Conservation (phyloP, 2,113 vertebrate genomes). For the Alouatta palliata region DNA sequence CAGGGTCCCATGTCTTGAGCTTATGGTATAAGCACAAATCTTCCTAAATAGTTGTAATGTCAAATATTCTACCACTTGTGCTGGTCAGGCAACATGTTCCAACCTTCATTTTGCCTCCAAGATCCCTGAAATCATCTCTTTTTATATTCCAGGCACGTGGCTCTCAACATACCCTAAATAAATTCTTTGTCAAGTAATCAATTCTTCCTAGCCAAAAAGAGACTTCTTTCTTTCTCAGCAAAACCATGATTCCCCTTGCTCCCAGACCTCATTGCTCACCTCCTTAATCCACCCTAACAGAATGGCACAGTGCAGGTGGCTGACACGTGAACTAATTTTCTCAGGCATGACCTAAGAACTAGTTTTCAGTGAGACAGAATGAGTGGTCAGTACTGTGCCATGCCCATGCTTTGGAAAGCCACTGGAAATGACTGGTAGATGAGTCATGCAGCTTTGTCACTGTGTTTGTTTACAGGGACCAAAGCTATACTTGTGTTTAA, state of each 20-base stretch:
- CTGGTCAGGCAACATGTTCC: neutral
- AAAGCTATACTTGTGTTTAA: conserved; percentile 9
- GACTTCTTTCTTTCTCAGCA: neutral
- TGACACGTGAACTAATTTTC: neutral
- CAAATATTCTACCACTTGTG: neutral
- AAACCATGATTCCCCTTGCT: neutral
- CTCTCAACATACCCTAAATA: conserved; percentile 5
- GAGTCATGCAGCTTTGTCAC: conserved; percentile 40
- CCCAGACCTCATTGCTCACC: neutral
- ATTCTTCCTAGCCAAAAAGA: neutral
- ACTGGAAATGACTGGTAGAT: neutral
- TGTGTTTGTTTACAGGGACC: conserved; percentile 24
- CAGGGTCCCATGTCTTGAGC: neutral
- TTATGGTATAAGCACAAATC: neutral
- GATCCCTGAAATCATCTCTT: neutral
- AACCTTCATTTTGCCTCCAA: neutral
- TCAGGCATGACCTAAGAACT: neutral
- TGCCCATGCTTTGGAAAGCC: conserved; percentile 36
- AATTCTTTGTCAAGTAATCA: neutral
- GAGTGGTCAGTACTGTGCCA: neutral
- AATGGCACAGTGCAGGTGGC: neutral
- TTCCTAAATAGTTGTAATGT: neutral
- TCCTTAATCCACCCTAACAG: neutral
- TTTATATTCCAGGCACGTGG: neutral
- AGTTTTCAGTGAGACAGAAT: neutral